A percentile compares a stretch with the other conserved stretches of the same genome.
phyloP scores from a whole-genome alignment of 2,797 vertebrate species.

The Sternotherus odoratus region DNA sequence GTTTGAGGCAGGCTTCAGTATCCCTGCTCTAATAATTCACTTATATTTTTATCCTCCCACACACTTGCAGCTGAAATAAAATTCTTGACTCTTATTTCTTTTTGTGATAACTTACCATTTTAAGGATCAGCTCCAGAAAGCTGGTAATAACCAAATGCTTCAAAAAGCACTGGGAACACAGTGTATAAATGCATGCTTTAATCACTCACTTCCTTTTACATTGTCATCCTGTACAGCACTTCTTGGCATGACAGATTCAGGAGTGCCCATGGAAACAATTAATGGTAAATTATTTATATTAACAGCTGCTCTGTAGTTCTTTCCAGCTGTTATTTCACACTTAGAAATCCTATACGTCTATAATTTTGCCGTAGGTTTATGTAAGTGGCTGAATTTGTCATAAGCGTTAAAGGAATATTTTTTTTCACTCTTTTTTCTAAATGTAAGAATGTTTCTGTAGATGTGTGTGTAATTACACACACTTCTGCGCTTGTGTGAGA shows the following conservation, averaged over 20 bases:
- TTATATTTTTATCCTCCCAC: background rate
- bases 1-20: constrained; percentile 12
- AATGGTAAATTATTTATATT: constrained; percentile 66
- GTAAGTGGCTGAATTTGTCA: constrained; percentile 14
- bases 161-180: background rate
- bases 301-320: constrained; percentile 45
- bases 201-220: background rate
- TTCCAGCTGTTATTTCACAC: constrained; percentile 52
- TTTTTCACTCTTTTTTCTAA: background rate
- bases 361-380: constrained; percentile 20
- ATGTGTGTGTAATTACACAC: background rate
- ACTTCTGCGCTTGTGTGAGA: background rate
- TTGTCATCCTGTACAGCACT: background rate
- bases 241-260: background rate
- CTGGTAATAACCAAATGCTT: background rate
- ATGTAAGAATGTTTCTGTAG: background rate
- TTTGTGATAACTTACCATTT: background rate
- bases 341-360: background rate
- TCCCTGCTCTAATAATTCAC: rapidly evolving
- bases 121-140: background rate
- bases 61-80: background rate
- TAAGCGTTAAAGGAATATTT: background rate
- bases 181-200: background rate
- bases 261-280: constrained; percentile 47
- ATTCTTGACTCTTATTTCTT: background rate